A percentile compares a stretch with the other conserved stretches of the same genome.
These are phyloP conservation scores for Tolypeutes matacus DNA, from an alignment of 2,797 vertebrate species.

Conservation along the genomic window DNA sequence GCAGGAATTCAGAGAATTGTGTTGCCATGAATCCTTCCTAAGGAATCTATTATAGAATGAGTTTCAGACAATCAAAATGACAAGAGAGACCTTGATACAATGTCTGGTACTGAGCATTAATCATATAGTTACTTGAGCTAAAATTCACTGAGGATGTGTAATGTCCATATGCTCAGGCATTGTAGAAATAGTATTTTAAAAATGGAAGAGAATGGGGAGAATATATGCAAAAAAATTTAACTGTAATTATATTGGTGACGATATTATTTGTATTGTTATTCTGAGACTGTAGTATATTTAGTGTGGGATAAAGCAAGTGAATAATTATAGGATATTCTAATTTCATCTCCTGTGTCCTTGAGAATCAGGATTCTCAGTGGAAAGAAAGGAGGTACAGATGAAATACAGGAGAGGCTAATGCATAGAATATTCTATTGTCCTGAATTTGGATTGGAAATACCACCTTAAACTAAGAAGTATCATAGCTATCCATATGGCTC, in stretches of 20 bases:
- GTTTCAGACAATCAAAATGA: slow-evolving; percentile 6
- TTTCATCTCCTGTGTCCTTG: slow-evolving; percentile 28
- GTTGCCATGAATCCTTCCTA: neutral
- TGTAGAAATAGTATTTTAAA: neutral
- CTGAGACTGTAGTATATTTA: neutral
- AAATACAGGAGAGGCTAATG: slow-evolving; percentile 39
- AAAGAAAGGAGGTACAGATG: slow-evolving; percentile 10
- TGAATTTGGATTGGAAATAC: neutral
- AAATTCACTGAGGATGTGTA: neutral
- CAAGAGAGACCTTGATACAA: neutral
- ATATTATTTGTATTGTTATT: neutral
- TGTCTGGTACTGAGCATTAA: neutral
- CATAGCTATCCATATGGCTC: neutral
- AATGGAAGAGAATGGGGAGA: neutral
- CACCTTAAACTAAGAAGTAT: neutral
- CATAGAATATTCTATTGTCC: neutral
- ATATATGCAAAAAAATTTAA: neutral
- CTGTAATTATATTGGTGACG: neutral
- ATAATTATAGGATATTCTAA: neutral
- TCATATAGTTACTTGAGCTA: neutral
- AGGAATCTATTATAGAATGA: neutral
- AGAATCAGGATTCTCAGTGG: slow-evolving; percentile 38
- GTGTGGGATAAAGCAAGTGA: neutral
- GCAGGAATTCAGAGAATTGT: neutral
- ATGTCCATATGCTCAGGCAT: neutral